phyloP scores from a whole-genome alignment of 2,888 invertebrate genomes.

The Bugulina stolonifera region DNA sequence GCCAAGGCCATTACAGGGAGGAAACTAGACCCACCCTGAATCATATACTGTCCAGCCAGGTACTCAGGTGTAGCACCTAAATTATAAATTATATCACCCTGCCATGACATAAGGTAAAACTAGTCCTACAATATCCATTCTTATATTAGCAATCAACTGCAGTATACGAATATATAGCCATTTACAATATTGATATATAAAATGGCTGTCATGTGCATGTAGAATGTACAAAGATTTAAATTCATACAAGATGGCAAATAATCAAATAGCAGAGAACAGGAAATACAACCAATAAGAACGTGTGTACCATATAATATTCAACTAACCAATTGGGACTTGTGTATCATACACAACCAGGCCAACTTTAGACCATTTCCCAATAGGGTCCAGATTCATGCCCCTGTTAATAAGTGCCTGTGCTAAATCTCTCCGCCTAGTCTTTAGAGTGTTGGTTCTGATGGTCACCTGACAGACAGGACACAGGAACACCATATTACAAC shows the following conservation, averaged over 20 bases:
- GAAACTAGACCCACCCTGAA: constrained; percentile 91
- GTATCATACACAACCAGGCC: constrained; percentile 93
- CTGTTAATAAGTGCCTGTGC: constrained; percentile 91
- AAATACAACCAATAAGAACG: not conserved
- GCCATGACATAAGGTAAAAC: too few species aligned
- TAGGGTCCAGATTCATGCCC: constrained; percentile 94
- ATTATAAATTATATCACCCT: too few species aligned
- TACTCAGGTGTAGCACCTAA: constrained; percentile 93
- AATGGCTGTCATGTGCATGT: too few species aligned
- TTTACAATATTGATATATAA: too few species aligned
- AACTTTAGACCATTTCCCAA: constrained; percentile 97
- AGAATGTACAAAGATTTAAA: too few species aligned
- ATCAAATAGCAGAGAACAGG: too few species aligned
- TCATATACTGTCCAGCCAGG: constrained; percentile 92
- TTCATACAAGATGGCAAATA: too few species aligned
- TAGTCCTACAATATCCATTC: too few species aligned
- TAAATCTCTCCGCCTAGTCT: constrained; percentile 76
- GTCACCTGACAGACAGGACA: constrained; percentile 56
- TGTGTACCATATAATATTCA: not conserved
- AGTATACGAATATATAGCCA: too few species aligned
- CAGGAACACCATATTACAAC: too few species aligned
- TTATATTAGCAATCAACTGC: too few species aligned
- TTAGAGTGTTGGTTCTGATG: constrained; percentile 89
- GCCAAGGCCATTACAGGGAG: constrained; percentile 96
- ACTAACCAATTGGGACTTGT: constrained; percentile 80